Base-by-base conservation (phyloP, 1,140 invertebrate species). In the Linepithema humile region DNA sequence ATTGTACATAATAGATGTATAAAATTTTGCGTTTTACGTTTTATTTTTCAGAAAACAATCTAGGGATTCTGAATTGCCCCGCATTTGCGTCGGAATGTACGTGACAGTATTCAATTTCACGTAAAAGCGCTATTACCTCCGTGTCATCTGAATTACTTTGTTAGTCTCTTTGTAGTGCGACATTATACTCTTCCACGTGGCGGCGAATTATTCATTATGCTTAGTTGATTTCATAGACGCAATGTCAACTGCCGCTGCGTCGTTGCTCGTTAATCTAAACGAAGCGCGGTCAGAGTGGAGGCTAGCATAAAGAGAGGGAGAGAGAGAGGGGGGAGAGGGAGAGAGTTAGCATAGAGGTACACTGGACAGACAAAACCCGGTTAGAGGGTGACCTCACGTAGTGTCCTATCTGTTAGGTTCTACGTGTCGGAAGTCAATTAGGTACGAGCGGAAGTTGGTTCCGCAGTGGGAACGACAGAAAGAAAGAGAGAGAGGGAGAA, bases 351-450 rank as follows among this genome's bases (percentile, higher is more conserved):
- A 23, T 38, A 15, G 10, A 50, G 29, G n/a, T 40, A 40, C 9
- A 65, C n/a, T 9, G 29, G 35, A 40, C 69, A 38, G n/a, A n/a
- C 60, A 77, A 77, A 77, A 75, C 40, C 67, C 45, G 40, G 29
- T 38, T 32, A 50, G 43, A 70, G 12, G 29, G 15, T 43, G 62
- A 65, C 50, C 50, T 88, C 45, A 59, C 65, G 53, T 43, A 73
- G 62, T n/a, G 75, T 60, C 26, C 62, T 65, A 65, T 83, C 55
- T 69, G 60, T 64, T 50, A 70, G 26, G 60, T 45, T 73, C 53
- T 80, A 62, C 86, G 84, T 83, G 84, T 74, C 78, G 86, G 82
- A 88, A 89, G 86, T 90, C 86, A 87, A 89, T 89, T 85, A 88
- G 80, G 72, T 84, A 65, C 88, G 75, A 62, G 48, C 77, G 84